Percentiles rank a stretch among this genome's conserved stretches.
phyloP scores from a whole-genome alignment of 2,797 vertebrate species.

The Tolypeutes matacus region DNA sequence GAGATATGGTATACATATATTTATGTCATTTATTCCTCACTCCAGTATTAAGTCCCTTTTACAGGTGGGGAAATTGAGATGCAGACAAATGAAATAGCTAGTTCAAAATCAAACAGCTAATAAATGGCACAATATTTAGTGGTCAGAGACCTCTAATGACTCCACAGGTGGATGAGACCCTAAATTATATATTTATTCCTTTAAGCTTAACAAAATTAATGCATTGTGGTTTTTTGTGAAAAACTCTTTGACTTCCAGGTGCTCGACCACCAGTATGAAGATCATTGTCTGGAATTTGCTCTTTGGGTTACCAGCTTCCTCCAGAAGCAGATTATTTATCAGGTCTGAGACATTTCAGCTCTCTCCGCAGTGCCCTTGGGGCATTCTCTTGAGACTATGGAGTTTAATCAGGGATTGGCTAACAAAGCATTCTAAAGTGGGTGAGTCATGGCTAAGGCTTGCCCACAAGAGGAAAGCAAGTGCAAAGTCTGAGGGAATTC shows the following conservation, averaged over 20 bases:
- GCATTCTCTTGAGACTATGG: background rate
- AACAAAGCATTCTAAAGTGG: slow-evolving; percentile 66
- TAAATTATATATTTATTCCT: background rate
- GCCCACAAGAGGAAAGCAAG: background rate
- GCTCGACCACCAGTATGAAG: background rate
- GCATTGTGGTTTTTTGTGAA: background rate
- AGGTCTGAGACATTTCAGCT: background rate
- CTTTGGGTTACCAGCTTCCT: background rate
- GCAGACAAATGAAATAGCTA: background rate
- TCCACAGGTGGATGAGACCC: background rate
- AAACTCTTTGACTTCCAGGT: background rate
- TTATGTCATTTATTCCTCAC: background rate
- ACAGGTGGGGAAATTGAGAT: background rate
- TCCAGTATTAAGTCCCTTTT: background rate
- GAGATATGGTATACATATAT: background rate
- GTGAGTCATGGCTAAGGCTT: slow-evolving; percentile 46
- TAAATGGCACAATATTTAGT: background rate
- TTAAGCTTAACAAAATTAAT: background rate
- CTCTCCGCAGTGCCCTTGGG: background rate
- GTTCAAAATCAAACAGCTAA: slow-evolving; percentile 24
- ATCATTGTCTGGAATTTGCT: background rate
- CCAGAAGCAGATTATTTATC: background rate
- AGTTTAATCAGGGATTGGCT: slow-evolving; percentile 57
- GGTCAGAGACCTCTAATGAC: background rate
- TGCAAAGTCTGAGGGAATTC: background rate